A percentile compares a stretch with the other conserved stretches of the same genome.
phyloP scores from a whole-genome alignment of 2,888 invertebrate species.

The Gymnocheta viridis region DNA sequence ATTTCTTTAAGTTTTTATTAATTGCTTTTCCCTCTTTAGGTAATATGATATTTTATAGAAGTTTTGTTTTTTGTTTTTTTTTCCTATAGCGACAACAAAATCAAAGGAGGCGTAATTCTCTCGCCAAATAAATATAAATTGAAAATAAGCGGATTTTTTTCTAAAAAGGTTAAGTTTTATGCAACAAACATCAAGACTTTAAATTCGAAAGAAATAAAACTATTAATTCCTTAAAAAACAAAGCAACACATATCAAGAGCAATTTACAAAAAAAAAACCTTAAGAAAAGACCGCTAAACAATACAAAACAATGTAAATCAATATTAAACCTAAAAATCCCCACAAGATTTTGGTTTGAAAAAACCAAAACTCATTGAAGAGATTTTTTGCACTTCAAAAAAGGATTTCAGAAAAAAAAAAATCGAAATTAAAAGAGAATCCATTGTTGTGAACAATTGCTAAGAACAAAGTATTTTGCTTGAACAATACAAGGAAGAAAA shows the following conservation, averaged over 20 bases:
- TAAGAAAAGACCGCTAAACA: slow-evolving; percentile 44
- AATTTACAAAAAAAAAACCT: slow-evolving; percentile 18
- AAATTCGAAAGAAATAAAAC: neutral
- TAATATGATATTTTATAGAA: slow-evolving; percentile 60
- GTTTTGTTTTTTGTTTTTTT: slow-evolving; percentile 27
- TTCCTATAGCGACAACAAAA: slow-evolving; percentile 66
- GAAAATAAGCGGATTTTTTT: slow-evolving; percentile 43
- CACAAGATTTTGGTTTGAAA: slow-evolving; percentile 30
- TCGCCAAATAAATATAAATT: slow-evolving; percentile 73
- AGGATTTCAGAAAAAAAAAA: slow-evolving; percentile 32
- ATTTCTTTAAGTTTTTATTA: slow-evolving; percentile 39
- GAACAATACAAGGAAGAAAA: slow-evolving; percentile 17
- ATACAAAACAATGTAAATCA: slow-evolving; percentile 55
- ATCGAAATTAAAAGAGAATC: slow-evolving; percentile 4
- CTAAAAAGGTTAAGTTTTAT: neutral
- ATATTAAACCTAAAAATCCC: slow-evolving; percentile 46
- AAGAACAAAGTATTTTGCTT: slow-evolving; percentile 47
- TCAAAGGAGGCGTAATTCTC: slow-evolving; percentile 80
- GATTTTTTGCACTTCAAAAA: slow-evolving; percentile 55
- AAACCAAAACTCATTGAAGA: slow-evolving; percentile 52
- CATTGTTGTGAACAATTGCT: slow-evolving; percentile 62
- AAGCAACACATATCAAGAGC: slow-evolving; percentile 52
- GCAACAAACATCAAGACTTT: slow-evolving; percentile 1
- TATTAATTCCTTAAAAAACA: slow-evolving; percentile 54
- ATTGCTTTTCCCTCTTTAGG: slow-evolving; percentile 3